phyloP scores from a whole-genome alignment of 2,888 invertebrate species.

The Thymelicus sylvestris region DNA sequence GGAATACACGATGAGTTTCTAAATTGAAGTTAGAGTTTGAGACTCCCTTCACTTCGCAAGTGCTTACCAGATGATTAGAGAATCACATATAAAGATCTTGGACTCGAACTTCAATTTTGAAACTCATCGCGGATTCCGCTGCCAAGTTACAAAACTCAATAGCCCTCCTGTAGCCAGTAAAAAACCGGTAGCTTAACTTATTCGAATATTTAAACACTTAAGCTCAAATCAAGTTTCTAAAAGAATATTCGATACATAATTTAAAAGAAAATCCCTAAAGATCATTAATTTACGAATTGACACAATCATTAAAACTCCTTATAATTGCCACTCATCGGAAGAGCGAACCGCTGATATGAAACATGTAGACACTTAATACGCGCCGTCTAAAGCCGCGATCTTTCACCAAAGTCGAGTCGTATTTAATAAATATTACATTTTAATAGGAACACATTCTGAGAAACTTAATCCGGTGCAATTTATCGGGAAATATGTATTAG shows the following conservation, averaged over 20 bases:
- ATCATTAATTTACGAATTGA: background rate
- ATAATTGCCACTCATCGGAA: slow-evolving; percentile 2
- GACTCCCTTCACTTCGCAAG: too few relatives aligned
- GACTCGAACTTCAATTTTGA: too few relatives aligned
- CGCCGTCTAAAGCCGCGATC: background rate
- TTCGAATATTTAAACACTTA: too few relatives aligned
- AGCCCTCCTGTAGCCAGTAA: too few relatives aligned
- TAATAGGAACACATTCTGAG: slow-evolving; percentile 51
- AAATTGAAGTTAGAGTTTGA: too few relatives aligned
- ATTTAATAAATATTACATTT: slow-evolving; percentile 43
- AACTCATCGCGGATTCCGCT: too few relatives aligned
- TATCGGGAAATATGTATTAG: slow-evolving; percentile 72
- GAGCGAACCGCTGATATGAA: background rate
- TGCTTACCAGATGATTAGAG: too few relatives aligned
- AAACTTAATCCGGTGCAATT: slow-evolving; percentile 65
- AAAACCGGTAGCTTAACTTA: too few relatives aligned
- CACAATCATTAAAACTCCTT: slow-evolving; percentile 4
- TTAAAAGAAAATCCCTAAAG: background rate
- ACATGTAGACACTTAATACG: background rate
- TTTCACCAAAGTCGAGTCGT: slow-evolving; percentile 7
- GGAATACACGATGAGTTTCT: too few relatives aligned
- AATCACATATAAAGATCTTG: too few relatives aligned
- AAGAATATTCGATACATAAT: background rate
- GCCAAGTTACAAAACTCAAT: too few relatives aligned
- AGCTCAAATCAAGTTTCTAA: too few relatives aligned